Evolutionary conservation across 2,113 vertebrate genomes (phyloP).

Genomic region (Fukomys damarensis): DNA sequence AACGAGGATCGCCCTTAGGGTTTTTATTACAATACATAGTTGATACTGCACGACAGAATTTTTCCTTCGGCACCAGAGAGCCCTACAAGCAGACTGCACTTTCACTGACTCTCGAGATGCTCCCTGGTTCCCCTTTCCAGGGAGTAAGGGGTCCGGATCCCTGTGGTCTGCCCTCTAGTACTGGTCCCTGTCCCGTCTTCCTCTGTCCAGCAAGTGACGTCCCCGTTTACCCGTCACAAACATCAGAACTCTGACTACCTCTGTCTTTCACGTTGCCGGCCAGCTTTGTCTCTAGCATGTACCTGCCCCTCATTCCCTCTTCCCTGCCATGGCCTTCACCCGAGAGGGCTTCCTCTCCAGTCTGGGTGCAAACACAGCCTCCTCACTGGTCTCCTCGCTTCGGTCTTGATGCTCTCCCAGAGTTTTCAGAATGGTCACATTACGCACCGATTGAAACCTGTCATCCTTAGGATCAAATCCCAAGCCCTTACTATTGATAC

Average conservation of each 20-base stretch:
- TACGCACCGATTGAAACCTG: not conserved
- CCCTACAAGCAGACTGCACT: constrained; percentile 9
- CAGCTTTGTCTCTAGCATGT: not conserved
- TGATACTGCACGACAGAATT: not conserved
- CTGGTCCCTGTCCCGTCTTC: not conserved
- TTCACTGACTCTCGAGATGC: not conserved
- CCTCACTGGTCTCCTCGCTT: not conserved
- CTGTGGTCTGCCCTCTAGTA: not conserved
- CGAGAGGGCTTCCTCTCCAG: not conserved
- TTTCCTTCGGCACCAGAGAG: not conserved
- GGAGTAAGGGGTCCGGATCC: not conserved
- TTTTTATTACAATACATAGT: not conserved
- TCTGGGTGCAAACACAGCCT: not conserved
- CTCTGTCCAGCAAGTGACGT: not conserved
- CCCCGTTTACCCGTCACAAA: not conserved
- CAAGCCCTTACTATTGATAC: not conserved
- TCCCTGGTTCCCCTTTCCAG: constrained; percentile 17
- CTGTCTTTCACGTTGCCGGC: not conserved
- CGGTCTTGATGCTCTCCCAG: not conserved
- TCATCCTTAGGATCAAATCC: not conserved
- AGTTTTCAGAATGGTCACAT: not conserved
- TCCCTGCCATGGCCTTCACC: not conserved
- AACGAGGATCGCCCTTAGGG: not conserved
- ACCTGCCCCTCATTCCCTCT: not conserved
- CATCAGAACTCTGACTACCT: no score